Evolutionary conservation across 2,888 invertebrate genomes (phyloP).

Genomic region (Metellina segmentata): DNA sequence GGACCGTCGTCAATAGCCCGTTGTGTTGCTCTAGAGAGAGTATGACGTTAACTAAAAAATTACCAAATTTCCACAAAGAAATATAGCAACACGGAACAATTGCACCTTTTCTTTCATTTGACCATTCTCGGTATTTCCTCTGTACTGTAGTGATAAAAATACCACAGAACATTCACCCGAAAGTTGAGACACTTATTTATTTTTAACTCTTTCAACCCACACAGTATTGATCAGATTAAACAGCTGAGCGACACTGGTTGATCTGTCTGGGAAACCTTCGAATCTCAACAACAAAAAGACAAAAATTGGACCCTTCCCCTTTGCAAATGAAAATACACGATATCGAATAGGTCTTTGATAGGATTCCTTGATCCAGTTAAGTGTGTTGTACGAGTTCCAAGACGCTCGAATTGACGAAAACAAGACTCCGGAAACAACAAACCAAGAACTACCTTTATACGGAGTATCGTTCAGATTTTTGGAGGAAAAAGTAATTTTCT

Average conservation of each 20-base stretch:
- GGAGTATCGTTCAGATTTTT: background rate
- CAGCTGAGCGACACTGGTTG: background rate
- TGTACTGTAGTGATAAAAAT: background rate
- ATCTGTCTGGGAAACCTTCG: background rate
- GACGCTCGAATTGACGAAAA: background rate
- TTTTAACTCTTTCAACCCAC: slow-evolving; percentile 19
- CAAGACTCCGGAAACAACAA: background rate
- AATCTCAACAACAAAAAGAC: background rate
- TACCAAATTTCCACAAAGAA: too few relatives aligned
- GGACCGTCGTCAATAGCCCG: too few relatives aligned
- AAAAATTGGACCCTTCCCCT: slow-evolving; percentile 25
- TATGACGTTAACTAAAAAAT: too few relatives aligned
- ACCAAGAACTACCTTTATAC: background rate
- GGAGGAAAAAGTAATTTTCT: background rate
- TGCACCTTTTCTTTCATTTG: too few relatives aligned
- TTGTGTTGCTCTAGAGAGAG: too few relatives aligned
- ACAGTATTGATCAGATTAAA: slow-evolving; percentile 16
- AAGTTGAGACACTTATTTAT: background rate
- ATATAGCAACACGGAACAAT: too few relatives aligned
- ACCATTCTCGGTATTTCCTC: too few relatives aligned
- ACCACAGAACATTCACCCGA: background rate
- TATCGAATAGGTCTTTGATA: slow-evolving; percentile 19
- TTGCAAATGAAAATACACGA: background rate
- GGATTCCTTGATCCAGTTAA: slow-evolving; percentile 51
- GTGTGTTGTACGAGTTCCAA: slow-evolving; percentile 43